Evolutionary conservation across 2,888 invertebrate species (phyloP).

Genomic region (Hirtodrosophila histrioides): DNA sequence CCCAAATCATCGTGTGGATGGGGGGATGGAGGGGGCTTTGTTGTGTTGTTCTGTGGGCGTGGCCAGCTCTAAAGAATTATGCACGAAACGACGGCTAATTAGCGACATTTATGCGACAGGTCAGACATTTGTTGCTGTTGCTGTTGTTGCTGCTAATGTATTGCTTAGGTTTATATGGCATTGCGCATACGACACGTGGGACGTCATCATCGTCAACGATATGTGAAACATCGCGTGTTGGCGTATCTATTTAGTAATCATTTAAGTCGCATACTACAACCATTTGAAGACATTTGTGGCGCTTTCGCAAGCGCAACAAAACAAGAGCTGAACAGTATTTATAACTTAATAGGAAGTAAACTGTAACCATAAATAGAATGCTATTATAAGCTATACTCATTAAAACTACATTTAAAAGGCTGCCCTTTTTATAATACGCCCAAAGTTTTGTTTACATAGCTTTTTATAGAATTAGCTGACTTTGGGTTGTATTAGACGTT

Average conservation of each 20-base stretch:
- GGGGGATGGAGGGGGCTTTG: slow-evolving; percentile 1
- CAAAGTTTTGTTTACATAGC: too few relatives aligned
- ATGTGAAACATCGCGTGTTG: slow-evolving; percentile 32
- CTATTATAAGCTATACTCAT: too few relatives aligned
- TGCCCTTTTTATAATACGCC: too few relatives aligned
- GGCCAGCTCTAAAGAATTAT: slow-evolving; percentile 30
- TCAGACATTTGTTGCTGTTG: slow-evolving; percentile 18
- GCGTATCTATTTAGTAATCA: slow-evolving; percentile 30
- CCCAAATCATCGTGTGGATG: slow-evolving; percentile 25
- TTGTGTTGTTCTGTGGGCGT: slow-evolving; percentile 42
- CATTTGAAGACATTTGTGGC: background rate
- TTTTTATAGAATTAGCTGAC: too few relatives aligned
- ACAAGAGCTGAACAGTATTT: too few relatives aligned
- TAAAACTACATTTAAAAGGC: too few relatives aligned
- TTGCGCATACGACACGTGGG: slow-evolving; percentile 60
- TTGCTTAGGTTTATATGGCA: slow-evolving; percentile 23
- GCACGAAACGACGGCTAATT: slow-evolving; percentile 57
- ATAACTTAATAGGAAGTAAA: too few relatives aligned
- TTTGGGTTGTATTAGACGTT: too few relatives aligned
- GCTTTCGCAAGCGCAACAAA: too few relatives aligned
- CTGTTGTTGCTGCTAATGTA: too few relatives aligned
- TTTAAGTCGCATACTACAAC: background rate
- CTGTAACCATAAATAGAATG: too few relatives aligned
- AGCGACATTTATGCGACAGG: slow-evolving; percentile 53
- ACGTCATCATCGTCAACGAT: background rate